Conservation (phyloP, 2,113 vertebrate species). For the Centropus unirufus region DNA sequence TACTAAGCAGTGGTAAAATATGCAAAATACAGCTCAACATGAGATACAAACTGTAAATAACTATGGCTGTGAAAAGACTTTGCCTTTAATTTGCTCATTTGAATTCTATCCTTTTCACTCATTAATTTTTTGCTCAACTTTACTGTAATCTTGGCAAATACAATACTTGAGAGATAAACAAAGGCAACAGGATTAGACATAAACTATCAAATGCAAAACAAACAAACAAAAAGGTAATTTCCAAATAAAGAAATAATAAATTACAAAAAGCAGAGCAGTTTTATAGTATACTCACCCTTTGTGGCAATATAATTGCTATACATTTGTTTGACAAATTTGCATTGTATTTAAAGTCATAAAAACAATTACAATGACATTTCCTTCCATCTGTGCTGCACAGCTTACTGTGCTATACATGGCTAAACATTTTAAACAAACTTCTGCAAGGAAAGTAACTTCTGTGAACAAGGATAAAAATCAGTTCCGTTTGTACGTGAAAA, state of each 20-base stretch:
- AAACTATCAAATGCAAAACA: not conserved
- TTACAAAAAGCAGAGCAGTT: not conserved
- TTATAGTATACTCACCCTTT: not conserved
- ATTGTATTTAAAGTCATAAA: conserved; percentile 37
- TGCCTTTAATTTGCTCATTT: conserved; percentile 17
- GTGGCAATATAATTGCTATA: not conserved
- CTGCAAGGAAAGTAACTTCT: conserved; percentile 26
- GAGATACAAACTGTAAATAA: not conserved
- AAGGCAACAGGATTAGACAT: not conserved
- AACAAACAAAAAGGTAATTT: not conserved
- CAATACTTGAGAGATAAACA: not conserved
- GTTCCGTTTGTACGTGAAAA: conserved; percentile 43
- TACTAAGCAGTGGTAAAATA: not conserved
- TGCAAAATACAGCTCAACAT: not conserved
- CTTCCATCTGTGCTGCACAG: not conserved
- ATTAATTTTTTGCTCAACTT: conserved; percentile 20
- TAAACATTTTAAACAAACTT: conserved; percentile 45
- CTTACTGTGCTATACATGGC: not conserved
- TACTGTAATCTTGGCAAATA: conserved; percentile 9
- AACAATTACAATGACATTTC: conserved; percentile 41
- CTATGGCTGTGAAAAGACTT: not conserved
- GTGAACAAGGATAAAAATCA: conserved; percentile 1
- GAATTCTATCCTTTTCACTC: not conserved
- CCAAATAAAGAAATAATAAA: not conserved
- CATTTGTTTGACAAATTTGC: conserved; percentile 19